Evolutionary conservation across 2,888 invertebrate genomes (phyloP), one percentile per base, ranked within the genome.

Genomic region (Eubasilissa splendida): DNA sequence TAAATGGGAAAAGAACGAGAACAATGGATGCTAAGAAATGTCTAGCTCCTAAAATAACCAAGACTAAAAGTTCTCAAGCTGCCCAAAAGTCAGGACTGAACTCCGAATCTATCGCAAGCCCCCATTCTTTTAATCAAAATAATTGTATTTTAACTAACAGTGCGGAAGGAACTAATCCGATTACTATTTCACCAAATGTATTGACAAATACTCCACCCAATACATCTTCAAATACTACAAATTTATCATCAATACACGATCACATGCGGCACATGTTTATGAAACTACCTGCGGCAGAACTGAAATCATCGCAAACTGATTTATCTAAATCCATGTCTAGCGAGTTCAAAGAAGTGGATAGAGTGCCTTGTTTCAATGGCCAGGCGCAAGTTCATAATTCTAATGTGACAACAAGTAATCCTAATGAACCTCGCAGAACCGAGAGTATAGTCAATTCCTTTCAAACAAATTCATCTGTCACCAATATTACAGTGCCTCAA

Each of bases 401-500:
- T 79, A 79, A 65, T 79, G 58, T 77, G 76, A 60, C 50, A 53
- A 54, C 77, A 53, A 58, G 63, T 50, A 76, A 58, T 59, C 58
- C 53, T 52, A 76, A 63, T 76, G 53, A 50, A 14, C 54, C 77
- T 50, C 80, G 77, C 14, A 70, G 80, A 73, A 73, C 77, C 31
- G 76, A 76, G 65, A 80, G 42, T 60, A 53, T 80, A 77, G 77
- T 63, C 11, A 80, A 73, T 63, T 73, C 73, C n/a, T 58, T 54
- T 12, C 68, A 65, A 33, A 87, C 88, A 58, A 86, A 89, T n/a
- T 88, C 87, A 81, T 89, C 88, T 85, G 85, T 90, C 84, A 85
- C 89, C 68, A 89, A 90, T n/a, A 90, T 90, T 83, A 88, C 90
- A 58, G 88, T 90, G 33, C 88, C 90, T 77, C 91, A 91, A 75